Conservation (phyloP, 2,888 invertebrate genomes). For the Uropetala carovei region DNA sequence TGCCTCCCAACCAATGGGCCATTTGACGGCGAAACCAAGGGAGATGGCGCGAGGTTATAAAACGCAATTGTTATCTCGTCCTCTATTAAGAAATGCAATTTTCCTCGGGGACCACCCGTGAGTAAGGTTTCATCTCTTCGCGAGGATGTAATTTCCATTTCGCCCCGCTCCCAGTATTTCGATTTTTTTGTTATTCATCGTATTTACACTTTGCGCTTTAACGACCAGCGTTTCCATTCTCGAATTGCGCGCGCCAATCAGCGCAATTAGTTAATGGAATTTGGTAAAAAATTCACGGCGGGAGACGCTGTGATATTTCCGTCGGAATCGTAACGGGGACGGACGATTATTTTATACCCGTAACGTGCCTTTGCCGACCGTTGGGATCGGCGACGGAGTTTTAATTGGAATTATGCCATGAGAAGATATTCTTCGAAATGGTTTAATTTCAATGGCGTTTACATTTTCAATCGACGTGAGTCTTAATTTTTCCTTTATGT, state of each 20-base stretch:
- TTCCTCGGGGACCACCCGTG: neutral
- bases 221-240: neutral
- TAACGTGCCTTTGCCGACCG: too few relatives aligned
- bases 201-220: neutral
- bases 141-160: neutral
- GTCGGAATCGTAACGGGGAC: too few relatives aligned
- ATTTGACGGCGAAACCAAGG: neutral
- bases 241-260: neutral
- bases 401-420: too few relatives aligned
- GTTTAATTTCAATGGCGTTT: too few relatives aligned
- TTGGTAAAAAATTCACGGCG: neutral
- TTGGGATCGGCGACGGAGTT: too few relatives aligned
- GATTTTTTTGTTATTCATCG: neutral
- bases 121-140: neutral
- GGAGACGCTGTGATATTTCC: neutral
- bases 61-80: neutral
- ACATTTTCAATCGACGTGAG: too few relatives aligned
- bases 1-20: neutral
- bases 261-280: slow-evolving; percentile 18
- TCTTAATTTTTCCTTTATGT: too few relatives aligned
- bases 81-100: slow-evolving; percentile 24
- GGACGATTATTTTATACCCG: too few relatives aligned
- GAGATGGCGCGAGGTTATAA: neutral
- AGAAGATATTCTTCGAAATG: too few relatives aligned
- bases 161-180: neutral